A percentile compares a stretch with the other conserved stretches of the same genome.
Evolutionary conservation across 2,888 invertebrate species (phyloP).

Genomic region (Eubasilissa splendida): DNA sequence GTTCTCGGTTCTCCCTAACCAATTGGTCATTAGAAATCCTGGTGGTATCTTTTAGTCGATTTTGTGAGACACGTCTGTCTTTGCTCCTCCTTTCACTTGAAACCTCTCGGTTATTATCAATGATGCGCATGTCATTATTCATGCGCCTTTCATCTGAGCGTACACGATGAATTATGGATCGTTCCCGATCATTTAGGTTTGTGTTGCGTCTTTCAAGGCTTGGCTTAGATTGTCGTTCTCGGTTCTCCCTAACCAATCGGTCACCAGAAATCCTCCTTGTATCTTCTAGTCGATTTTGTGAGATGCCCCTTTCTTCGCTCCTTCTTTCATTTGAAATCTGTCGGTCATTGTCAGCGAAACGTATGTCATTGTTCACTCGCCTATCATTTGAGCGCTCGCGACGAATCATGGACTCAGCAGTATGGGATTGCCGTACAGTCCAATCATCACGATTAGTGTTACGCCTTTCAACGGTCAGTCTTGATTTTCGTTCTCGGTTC

Average conservation of each 20-base stretch:
- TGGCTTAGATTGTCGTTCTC: neutral
- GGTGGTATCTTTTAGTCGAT: neutral
- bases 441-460: neutral
- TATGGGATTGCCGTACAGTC: neutral
- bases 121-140: no score
- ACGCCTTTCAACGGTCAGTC: neutral
- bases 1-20: neutral
- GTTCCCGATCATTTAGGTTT: neutral
- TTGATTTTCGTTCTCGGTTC: neutral
- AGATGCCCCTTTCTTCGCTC: neutral
- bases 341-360: no score
- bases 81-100: neutral
- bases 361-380: neutral
- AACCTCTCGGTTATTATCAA: neutral
- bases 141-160: neutral
- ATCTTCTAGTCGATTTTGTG: conserved; percentile 10
- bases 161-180: conserved; percentile 1
- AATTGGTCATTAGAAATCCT: neutral
- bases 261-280: neutral
- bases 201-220: conserved; percentile 13
- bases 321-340: neutral
- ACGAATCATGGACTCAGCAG: neutral
- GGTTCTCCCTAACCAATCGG: neutral
- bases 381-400: neutral
- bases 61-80: neutral